A percentile compares a stretch with the other conserved stretches of the same genome.
Conservation (phyloP, 2,113 vertebrate species). For the Hemiprocne comata region DNA sequence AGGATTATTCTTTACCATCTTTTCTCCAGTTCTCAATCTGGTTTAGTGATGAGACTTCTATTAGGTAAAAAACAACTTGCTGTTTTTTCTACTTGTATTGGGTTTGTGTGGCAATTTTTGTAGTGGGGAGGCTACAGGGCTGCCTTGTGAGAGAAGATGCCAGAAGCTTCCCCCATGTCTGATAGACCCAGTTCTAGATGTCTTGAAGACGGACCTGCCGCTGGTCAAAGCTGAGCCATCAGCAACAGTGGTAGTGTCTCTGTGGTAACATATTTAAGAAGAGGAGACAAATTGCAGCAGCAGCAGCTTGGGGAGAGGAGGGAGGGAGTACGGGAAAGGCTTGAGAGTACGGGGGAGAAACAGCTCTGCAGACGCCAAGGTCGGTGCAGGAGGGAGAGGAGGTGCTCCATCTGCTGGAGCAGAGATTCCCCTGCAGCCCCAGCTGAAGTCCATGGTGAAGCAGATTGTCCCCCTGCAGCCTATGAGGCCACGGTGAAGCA, state of each 20-base stretch:
- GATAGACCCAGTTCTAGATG: background rate
- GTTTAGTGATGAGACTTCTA: background rate
- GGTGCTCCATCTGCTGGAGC: accelerated
- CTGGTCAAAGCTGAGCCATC: background rate
- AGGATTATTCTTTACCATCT: background rate
- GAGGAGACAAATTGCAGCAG: background rate
- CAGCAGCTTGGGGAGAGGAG: background rate
- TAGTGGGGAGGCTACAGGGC: accelerated
- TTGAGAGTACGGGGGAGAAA: background rate
- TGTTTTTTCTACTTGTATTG: background rate
- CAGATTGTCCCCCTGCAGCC: background rate
- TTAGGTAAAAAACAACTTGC: background rate
- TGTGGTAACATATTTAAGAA: background rate
- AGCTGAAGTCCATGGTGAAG: background rate
- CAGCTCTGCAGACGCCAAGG: background rate
- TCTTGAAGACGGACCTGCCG: accelerated
- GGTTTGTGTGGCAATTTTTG: background rate
- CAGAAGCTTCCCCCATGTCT: background rate
- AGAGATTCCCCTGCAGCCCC: background rate
- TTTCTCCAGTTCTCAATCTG: background rate
- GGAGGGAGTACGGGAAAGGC: too few relatives aligned
- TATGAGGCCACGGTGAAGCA: background rate
- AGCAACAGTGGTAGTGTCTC: background rate
- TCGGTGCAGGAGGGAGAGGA: background rate
- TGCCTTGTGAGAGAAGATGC: background rate